phyloP scores from a whole-genome alignment of 2,888 invertebrate genomes.

The Theretra japonica region DNA sequence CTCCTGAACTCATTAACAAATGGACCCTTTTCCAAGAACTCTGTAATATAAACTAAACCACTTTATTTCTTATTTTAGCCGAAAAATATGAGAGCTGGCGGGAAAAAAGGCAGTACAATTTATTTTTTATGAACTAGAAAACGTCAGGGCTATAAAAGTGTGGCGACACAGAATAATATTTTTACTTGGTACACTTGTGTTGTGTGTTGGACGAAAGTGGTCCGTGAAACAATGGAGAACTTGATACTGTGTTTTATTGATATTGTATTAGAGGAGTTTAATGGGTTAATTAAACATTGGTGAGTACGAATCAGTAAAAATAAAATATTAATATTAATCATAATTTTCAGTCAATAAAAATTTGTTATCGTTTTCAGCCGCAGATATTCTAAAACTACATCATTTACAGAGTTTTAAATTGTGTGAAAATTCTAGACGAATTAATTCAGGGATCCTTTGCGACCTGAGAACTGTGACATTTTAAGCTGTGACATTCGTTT shows the following conservation, averaged over 20 bases:
- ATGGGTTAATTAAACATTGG: too few relatives aligned
- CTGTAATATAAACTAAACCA: not conserved
- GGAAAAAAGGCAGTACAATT: constrained; percentile 4
- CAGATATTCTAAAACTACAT: too few relatives aligned
- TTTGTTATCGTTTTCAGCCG: too few relatives aligned
- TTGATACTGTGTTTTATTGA: not conserved
- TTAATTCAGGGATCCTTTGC: too few relatives aligned
- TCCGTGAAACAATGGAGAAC: not conserved
- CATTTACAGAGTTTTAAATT: too few relatives aligned
- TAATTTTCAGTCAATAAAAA: too few relatives aligned
- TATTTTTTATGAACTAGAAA: constrained; percentile 21
- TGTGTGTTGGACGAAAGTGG: not conserved
- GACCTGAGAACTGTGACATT: too few relatives aligned
- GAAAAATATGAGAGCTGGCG: constrained; percentile 16
- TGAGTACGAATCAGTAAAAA: too few relatives aligned
- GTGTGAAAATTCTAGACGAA: too few relatives aligned
- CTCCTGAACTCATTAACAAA: constrained; percentile 6
- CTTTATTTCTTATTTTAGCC: constrained; percentile 15
- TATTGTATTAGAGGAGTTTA: too few relatives aligned
- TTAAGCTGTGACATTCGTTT: too few relatives aligned
- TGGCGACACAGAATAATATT: constrained; percentile 13
- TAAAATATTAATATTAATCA: too few relatives aligned
- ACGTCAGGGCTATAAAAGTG: constrained; percentile 6
- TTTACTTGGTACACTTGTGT: not conserved
- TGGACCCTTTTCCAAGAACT: not conserved